These are phyloP conservation scores for Epirrhoe tristata DNA, from an alignment of 2,888 invertebrate species.

Conservation along the genomic window DNA sequence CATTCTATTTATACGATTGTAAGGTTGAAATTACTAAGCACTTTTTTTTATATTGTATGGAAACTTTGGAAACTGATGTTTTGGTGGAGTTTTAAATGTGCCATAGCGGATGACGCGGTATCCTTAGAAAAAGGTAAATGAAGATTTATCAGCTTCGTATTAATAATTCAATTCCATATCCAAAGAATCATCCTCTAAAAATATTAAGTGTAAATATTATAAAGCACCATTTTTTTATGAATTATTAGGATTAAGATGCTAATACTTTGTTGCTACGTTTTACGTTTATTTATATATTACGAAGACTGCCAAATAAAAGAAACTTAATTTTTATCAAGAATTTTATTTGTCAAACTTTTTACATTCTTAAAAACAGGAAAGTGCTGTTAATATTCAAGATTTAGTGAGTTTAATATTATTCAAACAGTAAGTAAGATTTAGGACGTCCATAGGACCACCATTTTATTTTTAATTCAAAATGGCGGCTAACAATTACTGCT, in stretches of 20 bases:
- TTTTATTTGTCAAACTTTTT: slow-evolving; percentile 80
- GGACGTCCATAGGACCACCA: neutral
- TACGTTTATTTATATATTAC: slow-evolving; percentile 37
- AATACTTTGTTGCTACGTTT: slow-evolving; percentile 40
- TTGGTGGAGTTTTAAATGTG: too few species aligned
- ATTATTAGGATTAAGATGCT: slow-evolving; percentile 26
- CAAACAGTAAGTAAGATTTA: slow-evolving; percentile 20
- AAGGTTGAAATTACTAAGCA: too few species aligned
- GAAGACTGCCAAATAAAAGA: slow-evolving; percentile 71
- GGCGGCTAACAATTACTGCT: neutral
- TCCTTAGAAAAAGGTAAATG: too few species aligned
- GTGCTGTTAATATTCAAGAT: slow-evolving; percentile 70
- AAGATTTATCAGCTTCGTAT: too few species aligned
- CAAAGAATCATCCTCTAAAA: neutral
- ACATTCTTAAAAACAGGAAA: slow-evolving; percentile 63
- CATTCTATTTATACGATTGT: too few species aligned
- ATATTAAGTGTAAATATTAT: neutral
- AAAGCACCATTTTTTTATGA: slow-evolving; percentile 23
- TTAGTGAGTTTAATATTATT: slow-evolving; percentile 57
- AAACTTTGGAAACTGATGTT: too few species aligned
- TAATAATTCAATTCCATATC: neutral
- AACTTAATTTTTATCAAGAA: slow-evolving; percentile 56
- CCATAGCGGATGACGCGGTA: too few species aligned
- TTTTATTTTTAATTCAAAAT: neutral
- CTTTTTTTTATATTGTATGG: too few species aligned